A percentile compares a stretch with the other conserved stretches of the same genome.
These are phyloP conservation scores for Hydraecia micacea DNA, from an alignment of 2,888 invertebrate species.

Conservation along the genomic window DNA sequence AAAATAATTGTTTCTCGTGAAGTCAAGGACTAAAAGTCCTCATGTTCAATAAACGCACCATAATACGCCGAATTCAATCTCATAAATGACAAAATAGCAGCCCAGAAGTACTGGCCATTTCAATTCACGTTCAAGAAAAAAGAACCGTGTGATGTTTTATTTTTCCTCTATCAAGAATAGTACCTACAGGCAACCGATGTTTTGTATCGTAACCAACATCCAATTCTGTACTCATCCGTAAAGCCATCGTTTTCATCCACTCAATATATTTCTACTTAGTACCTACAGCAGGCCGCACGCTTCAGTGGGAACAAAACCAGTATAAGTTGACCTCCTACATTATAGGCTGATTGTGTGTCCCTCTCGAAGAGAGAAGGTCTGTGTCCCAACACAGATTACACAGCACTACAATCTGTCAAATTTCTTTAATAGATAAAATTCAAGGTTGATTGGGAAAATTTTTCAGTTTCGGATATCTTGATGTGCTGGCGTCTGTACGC, in stretches of 20 bases:
- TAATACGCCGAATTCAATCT: no score
- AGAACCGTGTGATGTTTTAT: background rate
- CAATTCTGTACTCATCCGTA: conserved; percentile 15
- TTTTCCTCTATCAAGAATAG: conserved; percentile 1
- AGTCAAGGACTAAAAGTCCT: background rate
- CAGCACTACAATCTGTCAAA: no score
- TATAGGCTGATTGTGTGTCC: no score
- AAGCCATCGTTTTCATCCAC: conserved; percentile 29
- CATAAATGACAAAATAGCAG: background rate
- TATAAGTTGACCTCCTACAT: background rate
- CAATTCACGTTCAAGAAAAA: conserved; percentile 3
- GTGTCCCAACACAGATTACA: no score
- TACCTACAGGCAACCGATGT: conserved; percentile 6
- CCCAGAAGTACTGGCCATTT: background rate
- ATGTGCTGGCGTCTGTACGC: no score
- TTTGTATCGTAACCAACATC: conserved; percentile 28
- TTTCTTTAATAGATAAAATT: no score
- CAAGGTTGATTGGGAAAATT: no score
- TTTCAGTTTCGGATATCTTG: no score
- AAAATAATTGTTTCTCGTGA: background rate
- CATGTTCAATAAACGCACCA: background rate
- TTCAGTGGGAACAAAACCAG: background rate
- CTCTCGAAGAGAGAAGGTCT: no score
- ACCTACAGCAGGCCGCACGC: background rate
- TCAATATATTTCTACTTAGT: conserved; percentile 30